phyloP scores from a whole-genome alignment of 1,140 invertebrate genomes.

The Bacillus rossius region DNA sequence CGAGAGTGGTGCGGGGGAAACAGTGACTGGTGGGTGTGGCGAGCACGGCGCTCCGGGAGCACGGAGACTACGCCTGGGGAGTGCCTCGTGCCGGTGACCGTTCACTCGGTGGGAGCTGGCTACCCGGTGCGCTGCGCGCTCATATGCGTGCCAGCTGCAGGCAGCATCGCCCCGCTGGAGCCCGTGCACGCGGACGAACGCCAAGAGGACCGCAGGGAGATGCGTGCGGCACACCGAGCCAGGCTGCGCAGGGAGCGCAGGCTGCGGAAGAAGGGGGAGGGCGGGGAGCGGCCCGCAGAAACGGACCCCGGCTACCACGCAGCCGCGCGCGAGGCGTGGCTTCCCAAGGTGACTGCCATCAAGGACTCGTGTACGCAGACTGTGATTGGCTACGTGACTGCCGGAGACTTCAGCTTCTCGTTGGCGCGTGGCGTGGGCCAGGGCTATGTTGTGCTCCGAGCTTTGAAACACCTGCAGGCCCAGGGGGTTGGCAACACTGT shows the following conservation, averaged over 20 bases:
- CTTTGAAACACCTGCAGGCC: constrained; percentile 43
- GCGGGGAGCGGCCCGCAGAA: neutral
- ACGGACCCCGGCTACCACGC: constrained; percentile 14
- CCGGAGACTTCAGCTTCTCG: constrained; percentile 63
- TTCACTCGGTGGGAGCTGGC: constrained; percentile 24
- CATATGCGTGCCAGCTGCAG: constrained; percentile 23
- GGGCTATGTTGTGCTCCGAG: constrained; percentile 58
- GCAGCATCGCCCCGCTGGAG: constrained; percentile 40
- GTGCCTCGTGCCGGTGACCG: constrained; percentile 25
- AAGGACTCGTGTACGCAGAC: constrained; percentile 55
- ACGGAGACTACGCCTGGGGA: neutral
- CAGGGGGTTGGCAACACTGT: no score
- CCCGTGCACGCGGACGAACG: constrained; percentile 51
- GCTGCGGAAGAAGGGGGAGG: constrained; percentile 32
- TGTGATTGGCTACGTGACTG: constrained; percentile 65
- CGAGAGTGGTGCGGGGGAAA: constrained; percentile 54
- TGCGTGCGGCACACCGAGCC: constrained; percentile 51
- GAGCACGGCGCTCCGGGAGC: no score
- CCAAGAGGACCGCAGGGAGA: constrained; percentile 47
- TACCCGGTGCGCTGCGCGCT: constrained; percentile 20
- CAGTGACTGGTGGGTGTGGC: no score
- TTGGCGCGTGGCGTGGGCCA: constrained; percentile 56
- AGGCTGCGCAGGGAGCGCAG: constrained; percentile 53
- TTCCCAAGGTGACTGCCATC: constrained; percentile 51
- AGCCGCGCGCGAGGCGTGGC: constrained; percentile 57